Evolutionary conservation across 2,888 invertebrate genomes (phyloP).

Genomic region (Pyralis farinalis): DNA sequence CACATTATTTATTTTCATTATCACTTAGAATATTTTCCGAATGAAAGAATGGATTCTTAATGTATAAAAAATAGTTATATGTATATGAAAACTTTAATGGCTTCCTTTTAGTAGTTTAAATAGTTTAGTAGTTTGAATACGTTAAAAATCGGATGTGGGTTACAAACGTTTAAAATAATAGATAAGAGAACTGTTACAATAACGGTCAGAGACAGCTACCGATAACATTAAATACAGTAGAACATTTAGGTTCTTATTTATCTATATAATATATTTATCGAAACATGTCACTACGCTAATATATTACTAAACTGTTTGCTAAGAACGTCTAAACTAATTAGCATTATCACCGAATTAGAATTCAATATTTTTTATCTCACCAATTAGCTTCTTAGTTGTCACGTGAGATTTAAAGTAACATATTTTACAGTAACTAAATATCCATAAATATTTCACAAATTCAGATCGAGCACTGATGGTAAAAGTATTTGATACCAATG

Average conservation of each 20-base stretch:
- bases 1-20: too few relatives aligned
- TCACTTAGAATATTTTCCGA: too few relatives aligned
- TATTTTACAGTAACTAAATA: background rate
- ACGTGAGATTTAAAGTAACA: background rate
- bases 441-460: background rate
- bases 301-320: background rate
- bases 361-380: slow-evolving; percentile 3
- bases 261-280: background rate
- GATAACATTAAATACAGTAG: background rate
- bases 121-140: too few relatives aligned
- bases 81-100: too few relatives aligned
- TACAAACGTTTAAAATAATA: background rate
- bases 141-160: too few relatives aligned
- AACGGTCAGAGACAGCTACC: background rate
- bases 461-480: background rate
- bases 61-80: too few relatives aligned
- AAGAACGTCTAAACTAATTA: slow-evolving; percentile 6
- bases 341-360: slow-evolving; percentile 2
- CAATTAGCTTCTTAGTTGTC: background rate
- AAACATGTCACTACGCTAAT: background rate
- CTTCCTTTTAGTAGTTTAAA: too few relatives aligned
- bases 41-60: too few relatives aligned
- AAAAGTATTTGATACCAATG: slow-evolving; percentile 3
- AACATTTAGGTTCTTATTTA: background rate
- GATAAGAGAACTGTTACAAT: background rate